A percentile compares a stretch with the other conserved stretches of the same genome.
These are phyloP conservation scores for Hydra vulgaris DNA, from an alignment of 30 jellyfish, hydroid and myxozoan genomes.

Conservation along the genomic window DNA sequence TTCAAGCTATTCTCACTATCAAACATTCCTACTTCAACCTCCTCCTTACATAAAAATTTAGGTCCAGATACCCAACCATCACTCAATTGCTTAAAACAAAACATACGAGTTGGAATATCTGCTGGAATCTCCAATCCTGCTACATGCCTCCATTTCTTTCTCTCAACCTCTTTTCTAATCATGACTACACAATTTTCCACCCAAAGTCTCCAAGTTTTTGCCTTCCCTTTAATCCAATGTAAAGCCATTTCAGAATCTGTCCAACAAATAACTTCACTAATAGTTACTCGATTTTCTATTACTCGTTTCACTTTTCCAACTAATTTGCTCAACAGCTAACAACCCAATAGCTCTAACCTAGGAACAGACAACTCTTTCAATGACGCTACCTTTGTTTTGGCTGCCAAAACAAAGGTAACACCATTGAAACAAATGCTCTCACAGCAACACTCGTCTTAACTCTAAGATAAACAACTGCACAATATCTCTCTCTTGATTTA, in stretches of 20 bases:
- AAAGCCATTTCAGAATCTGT: no score
- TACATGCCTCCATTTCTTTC: slow-evolving; percentile 29
- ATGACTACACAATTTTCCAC: no score
- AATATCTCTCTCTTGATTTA: slow-evolving; percentile 37
- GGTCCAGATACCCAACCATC: slow-evolving; percentile 27
- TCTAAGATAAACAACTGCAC: no score
- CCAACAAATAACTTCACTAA: no score
- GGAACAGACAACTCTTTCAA: slow-evolving; percentile 44
- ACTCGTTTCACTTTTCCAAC: slow-evolving; percentile 18
- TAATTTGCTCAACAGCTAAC: slow-evolving; percentile 32
- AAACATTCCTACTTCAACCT: no score
- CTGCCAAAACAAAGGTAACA: no score
- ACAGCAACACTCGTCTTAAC: no score
- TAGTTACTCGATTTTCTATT: slow-evolving; percentile 30
- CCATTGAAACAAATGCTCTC: no score
- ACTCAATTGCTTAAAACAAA: not conserved
- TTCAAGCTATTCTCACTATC: no score
- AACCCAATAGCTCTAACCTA: slow-evolving; percentile 54
- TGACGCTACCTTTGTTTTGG: slow-evolving; percentile 30
- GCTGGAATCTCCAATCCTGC: slow-evolving; percentile 33
- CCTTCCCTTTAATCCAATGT: no score
- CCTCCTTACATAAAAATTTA: no score
- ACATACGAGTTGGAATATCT: slow-evolving; percentile 24
- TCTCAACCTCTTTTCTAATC: not conserved
- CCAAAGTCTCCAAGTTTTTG: no score